Base-by-base conservation (phyloP, 92 coral and sea anemone genomes). In the Pocillopora grandis region DNA sequence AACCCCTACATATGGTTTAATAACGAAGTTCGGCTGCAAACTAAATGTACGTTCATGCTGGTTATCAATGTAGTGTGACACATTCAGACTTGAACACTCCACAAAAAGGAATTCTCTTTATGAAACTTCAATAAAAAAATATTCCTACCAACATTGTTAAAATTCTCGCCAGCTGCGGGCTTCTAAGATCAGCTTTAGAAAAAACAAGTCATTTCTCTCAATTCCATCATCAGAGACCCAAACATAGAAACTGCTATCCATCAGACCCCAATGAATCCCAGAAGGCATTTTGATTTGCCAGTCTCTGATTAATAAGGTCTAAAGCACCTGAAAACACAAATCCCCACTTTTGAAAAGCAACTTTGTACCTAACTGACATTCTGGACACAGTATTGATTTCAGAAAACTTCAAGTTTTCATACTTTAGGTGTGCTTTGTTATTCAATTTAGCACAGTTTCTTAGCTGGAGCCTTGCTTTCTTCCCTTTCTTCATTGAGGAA, bases 301-400 rank as follows among this genome's bases (percentile, higher is more conserved):
- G 58, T 33, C 97, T 65, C 70, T 93, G 87, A 65, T 93, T 93
- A 76, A 93, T 93, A 55, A 80, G 76, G 48, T 90, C 97, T 84
- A 93, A 75, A n/a, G 97, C 97, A 14, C 89, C 89, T 23, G 90
- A 70, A 69, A 82, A 93, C 57, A 85, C 75, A 42, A 80, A 73
- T 20, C 94, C 94, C 92, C 92, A 93, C 15, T 85, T 86, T 27
- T 87, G 67, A 79, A 93, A 93, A 60, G 97, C 94, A 19, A 93
- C 94, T 9, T 79, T 84, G 82, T 93, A 93, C 76, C 97, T 85
- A 68, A 76, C 84, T 3, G 80, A 63, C 12, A 84, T 86, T 48
- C 84, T 86, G 17, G 86, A 31, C 19, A 93, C 89, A 16, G 88
- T 78, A 9, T 80, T 75, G 16, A 93, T 70, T 65, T 93, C 85